These are phyloP conservation scores for Drosophila orosa DNA, from an alignment of 1,140 invertebrate genomes.

Conservation along the genomic window DNA sequence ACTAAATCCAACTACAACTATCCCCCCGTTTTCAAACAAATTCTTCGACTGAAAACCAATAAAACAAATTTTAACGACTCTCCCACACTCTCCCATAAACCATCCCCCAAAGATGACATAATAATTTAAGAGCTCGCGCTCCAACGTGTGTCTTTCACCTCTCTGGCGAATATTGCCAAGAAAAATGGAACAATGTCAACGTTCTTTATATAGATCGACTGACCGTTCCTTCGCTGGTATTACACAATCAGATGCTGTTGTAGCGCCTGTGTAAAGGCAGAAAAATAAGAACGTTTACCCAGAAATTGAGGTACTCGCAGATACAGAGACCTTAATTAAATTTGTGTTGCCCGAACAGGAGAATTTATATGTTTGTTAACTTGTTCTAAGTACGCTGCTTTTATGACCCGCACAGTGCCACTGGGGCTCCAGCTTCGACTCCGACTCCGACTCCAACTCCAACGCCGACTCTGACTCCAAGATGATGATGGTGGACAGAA, in stretches of 20 bases:
- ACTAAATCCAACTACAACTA: not conserved
- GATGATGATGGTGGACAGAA: constrained; percentile 34
- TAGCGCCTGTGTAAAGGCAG: constrained; percentile 28
- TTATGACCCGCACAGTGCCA: constrained; percentile 66
- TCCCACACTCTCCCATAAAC: not conserved
- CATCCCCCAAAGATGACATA: constrained; percentile 7
- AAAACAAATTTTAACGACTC: not conserved
- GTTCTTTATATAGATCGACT: constrained; percentile 51
- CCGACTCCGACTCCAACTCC: not conserved
- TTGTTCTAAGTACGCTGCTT: constrained; percentile 74
- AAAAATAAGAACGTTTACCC: constrained; percentile 47
- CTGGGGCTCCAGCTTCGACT: constrained; percentile 10
- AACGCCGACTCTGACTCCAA: constrained; percentile 7
- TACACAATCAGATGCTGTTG: constrained; percentile 60
- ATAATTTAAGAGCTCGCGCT: not conserved
- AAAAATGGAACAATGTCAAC: constrained; percentile 48
- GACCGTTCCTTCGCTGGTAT: constrained; percentile 19
- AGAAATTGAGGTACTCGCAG: constrained; percentile 41
- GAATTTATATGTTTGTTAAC: constrained; percentile 52
- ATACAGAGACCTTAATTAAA: constrained; percentile 69
- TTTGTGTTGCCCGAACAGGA: constrained; percentile 60
- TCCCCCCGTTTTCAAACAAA: not conserved
- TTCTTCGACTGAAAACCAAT: not conserved
- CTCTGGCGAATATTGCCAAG: constrained; percentile 15
- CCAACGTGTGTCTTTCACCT: constrained; percentile 23